A percentile compares a stretch with the other conserved stretches of the same genome.
Evolutionary conservation across 2,888 invertebrate genomes (phyloP).

Genomic region (Monochamus alternatus): DNA sequence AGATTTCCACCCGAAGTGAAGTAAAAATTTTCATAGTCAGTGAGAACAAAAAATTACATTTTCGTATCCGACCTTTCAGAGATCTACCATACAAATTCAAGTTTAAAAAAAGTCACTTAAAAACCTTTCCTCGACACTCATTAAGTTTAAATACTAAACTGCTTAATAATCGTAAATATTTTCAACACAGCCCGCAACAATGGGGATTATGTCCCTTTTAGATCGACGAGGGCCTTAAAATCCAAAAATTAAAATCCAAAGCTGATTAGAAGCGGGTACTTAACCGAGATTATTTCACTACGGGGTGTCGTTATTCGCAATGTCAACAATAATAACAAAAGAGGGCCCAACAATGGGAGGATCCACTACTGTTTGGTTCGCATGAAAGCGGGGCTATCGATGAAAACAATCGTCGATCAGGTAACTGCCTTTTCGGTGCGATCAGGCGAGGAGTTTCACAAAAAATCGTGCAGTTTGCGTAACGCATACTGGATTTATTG

Average conservation of each 20-base stretch:
- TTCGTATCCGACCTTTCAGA: too few species aligned
- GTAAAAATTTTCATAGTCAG: too few species aligned
- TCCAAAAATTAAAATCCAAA: conserved; percentile 57
- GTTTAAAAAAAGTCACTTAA: too few species aligned
- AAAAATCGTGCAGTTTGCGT: conserved; percentile 38
- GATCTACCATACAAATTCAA: too few species aligned
- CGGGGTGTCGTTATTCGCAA: conserved; percentile 68
- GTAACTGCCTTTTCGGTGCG: conserved; percentile 44
- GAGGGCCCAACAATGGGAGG: conserved; percentile 64
- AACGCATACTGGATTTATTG: conserved; percentile 34
- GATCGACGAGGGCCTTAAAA: conserved; percentile 26
- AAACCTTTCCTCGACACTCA: too few species aligned
- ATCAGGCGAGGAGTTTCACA: conserved; percentile 40
- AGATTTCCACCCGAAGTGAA: too few species aligned
- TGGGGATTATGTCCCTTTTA: conserved; percentile 16
- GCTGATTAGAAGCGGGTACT: conserved; percentile 66
- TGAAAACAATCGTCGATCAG: conserved; percentile 40
- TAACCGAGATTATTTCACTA: conserved; percentile 68
- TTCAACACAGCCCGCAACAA: conserved; percentile 3
- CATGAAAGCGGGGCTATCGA: conserved; percentile 50
- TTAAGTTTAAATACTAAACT: background rate
- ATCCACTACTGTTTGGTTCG: conserved; percentile 58
- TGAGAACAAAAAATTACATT: too few species aligned
- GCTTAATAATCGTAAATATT: background rate
- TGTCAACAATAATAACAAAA: conserved; percentile 66